These are phyloP conservation scores for Eristalinus sepulchralis DNA, from an alignment of 2,888 invertebrate genomes.

Conservation along the genomic window DNA sequence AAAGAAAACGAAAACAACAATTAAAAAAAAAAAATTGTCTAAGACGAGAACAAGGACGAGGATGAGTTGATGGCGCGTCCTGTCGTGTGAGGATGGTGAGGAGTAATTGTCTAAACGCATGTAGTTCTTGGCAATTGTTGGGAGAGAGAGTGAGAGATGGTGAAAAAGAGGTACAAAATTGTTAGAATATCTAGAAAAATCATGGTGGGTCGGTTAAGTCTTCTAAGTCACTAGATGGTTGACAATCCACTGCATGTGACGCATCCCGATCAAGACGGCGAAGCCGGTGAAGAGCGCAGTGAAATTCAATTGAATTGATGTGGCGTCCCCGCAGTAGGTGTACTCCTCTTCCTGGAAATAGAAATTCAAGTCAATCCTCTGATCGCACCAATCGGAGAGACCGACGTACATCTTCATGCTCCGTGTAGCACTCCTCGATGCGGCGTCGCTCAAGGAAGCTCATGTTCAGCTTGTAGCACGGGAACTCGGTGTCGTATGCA, in stretches of 20 bases:
- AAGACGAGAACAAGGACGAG: background rate
- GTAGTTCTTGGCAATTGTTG: conserved; percentile 48
- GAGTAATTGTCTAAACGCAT: conserved; percentile 32
- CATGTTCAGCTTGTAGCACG: conserved; percentile 89
- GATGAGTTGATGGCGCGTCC: background rate
- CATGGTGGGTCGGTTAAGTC: conserved; percentile 46
- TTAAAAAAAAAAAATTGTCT: background rate
- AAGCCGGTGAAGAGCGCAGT: conserved; percentile 57
- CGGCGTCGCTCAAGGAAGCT: conserved; percentile 86
- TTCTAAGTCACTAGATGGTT: conserved; percentile 40
- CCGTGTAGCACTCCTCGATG: conserved; percentile 89
- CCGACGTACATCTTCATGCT: conserved; percentile 85
- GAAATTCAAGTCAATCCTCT: background rate
- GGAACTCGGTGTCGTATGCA: conserved; percentile 82
- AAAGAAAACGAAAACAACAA: background rate
- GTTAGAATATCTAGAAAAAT: conserved; percentile 29
- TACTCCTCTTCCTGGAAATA: conserved; percentile 76
- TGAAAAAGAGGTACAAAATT: conserved; percentile 56
- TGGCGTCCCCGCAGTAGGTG: conserved; percentile 79
- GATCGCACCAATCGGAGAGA: background rate
- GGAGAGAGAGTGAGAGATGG: conserved; percentile 39
- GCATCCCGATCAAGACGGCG: conserved; percentile 20
- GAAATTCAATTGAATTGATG: conserved; percentile 73
- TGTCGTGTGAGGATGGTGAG: background rate
- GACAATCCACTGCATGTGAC: conserved; percentile 72